A percentile compares a stretch with the other conserved stretches of the same genome.
These are phyloP conservation scores for Calvadosia cruxmelitensis DNA, from an alignment of 30 jellyfish, hydroid and myxozoan species.

Conservation along the genomic window DNA sequence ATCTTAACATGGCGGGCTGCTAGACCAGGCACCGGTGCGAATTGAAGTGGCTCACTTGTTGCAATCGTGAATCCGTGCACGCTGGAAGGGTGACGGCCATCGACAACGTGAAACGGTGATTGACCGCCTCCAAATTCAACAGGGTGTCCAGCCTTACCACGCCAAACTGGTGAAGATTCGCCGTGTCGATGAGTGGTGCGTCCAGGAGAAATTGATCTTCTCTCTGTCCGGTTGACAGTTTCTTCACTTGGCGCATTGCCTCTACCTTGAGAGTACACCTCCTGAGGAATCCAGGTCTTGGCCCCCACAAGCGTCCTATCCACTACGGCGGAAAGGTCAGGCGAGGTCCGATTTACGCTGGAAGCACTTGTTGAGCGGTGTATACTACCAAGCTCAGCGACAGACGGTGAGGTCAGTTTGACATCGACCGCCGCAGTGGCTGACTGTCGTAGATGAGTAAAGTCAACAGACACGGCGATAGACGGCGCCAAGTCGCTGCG, in stretches of 20 bases:
- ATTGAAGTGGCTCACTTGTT: not conserved
- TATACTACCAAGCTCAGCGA: no score
- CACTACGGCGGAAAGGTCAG: not conserved
- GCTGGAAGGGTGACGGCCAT: not conserved
- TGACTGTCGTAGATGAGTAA: not conserved
- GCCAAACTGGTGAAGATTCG: not conserved
- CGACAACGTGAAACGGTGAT: not conserved
- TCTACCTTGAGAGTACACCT: conserved; percentile 35
- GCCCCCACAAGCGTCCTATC: conserved; percentile 59
- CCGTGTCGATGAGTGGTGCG: not conserved
- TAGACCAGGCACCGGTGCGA: not conserved
- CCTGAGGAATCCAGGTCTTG: conserved; percentile 70
- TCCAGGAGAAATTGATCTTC: not conserved
- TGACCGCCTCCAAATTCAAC: no score
- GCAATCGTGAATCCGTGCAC: not conserved
- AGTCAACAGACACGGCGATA: not conserved
- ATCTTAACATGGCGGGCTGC: not conserved
- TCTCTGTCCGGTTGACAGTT: conserved; percentile 31
- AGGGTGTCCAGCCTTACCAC: no score
- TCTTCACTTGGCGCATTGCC: conserved; percentile 7
- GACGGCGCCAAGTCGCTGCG: not conserved
- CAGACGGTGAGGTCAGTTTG: not conserved
- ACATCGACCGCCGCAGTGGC: not conserved
- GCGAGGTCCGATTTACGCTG: not conserved
- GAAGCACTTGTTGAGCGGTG: not conserved